A percentile compares a stretch with the other conserved stretches of the same genome.
These are phyloP conservation scores for Cnemophilus loriae DNA, from an alignment of 2,113 vertebrate species.

Conservation along the genomic window DNA sequence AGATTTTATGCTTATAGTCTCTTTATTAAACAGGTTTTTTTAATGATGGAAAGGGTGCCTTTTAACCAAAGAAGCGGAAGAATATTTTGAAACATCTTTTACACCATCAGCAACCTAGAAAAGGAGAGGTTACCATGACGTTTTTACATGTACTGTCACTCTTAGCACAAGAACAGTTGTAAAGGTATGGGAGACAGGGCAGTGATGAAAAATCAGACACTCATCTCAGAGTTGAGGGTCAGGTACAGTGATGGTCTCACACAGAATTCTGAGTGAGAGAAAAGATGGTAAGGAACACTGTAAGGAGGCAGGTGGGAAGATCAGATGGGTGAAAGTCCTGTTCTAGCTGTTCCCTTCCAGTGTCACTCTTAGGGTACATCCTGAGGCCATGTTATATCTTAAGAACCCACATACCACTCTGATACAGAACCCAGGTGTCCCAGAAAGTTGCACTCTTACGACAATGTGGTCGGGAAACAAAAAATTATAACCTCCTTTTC, in stretches of 20 bases:
- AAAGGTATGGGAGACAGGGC: not conserved
- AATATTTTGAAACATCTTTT: not conserved
- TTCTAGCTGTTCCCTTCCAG: not conserved
- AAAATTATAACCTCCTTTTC: not conserved
- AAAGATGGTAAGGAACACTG: not conserved
- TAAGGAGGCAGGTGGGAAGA: not conserved
- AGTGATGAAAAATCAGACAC: not conserved
- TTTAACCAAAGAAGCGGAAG: not conserved
- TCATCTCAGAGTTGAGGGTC: not conserved
- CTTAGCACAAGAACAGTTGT: not conserved
- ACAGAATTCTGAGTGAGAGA: not conserved
- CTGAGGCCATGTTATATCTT: not conserved
- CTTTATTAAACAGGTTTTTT: not conserved
- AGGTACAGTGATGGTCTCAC: not conserved
- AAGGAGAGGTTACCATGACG: not conserved
- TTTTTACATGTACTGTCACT: not conserved
- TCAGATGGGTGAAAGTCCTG: not conserved
- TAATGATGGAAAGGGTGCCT: not conserved
- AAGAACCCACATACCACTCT: not conserved
- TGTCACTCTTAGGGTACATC: not conserved
- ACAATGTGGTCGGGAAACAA: too few species aligned
- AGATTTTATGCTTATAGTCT: not conserved
- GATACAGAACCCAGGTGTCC: not conserved
- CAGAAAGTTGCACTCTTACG: not conserved
- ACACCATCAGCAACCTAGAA: not conserved